phyloP scores from a whole-genome alignment of 2,888 invertebrate genomes.

The Pristionchus fissidentatus region DNA sequence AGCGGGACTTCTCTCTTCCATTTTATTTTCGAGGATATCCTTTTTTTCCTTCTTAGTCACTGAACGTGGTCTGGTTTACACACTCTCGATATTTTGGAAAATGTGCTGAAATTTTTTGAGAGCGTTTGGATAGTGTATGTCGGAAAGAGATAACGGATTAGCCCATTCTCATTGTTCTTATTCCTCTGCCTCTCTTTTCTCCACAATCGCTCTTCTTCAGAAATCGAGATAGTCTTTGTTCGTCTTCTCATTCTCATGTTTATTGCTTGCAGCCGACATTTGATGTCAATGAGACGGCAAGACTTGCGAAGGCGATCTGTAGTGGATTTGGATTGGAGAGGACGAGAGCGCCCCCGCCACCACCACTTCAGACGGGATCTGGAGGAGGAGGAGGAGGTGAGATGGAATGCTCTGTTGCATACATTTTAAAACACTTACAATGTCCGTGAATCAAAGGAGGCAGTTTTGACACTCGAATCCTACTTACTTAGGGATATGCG shows the following conservation, averaged over 20 bases:
- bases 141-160: conserved; percentile 11
- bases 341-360: conserved; percentile 32
- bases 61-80: too few relatives aligned
- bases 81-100: too few relatives aligned
- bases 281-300: conserved; percentile 58
- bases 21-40: too few relatives aligned
- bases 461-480: too few relatives aligned
- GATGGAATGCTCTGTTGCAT: too few relatives aligned
- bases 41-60: too few relatives aligned
- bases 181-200: not conserved
- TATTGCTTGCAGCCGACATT: conserved; percentile 57
- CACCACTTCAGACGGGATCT: not conserved
- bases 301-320: conserved; percentile 61
- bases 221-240: not conserved
- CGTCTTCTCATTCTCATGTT: not conserved
- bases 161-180: not conserved
- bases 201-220: not conserved
- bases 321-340: conserved; percentile 59
- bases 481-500: not conserved
- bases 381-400: conserved; percentile 29
- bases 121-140: too few relatives aligned
- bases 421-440: too few relatives aligned
- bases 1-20: too few relatives aligned
- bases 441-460: too few relatives aligned
- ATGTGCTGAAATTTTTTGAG: too few relatives aligned